Base-by-base conservation (phyloP, 2,888 invertebrate species). In the Atethmia centrago region DNA sequence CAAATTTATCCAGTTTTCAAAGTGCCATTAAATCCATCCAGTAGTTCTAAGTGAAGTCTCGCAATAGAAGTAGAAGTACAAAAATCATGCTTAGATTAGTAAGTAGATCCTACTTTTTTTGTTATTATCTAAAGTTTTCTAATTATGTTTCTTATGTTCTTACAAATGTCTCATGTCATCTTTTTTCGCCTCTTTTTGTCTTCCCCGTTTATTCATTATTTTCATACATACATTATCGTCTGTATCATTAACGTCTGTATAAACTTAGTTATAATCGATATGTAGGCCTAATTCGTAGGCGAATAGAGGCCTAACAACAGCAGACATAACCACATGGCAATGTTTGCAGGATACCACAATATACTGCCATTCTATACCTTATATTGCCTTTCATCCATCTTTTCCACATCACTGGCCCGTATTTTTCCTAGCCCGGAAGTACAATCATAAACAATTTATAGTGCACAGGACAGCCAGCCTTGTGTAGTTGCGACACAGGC, bases 11-110 rank as follows among this genome's bases (percentile, higher is more conserved):
- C 19, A 53, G 28, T 61, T 53, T 58, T 61, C 9, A 77, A 59
- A 71, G 64, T 77, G 77, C 71, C 77, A 77, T 77, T 71, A 55
- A 53, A 61, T 28, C 16, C 45, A 64, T 71, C 14, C 19, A 53
- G 19, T 77, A 71, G 45, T 28, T 77, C 47, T 77, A 58, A 47
- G 51, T 25, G 2, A 36, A 3, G 1, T 25, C 28, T 71, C 28
- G n/a, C 16, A 14, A n/a, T 45, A 49, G 25, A 67, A 1, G 36
- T 10, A 51, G 45, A 51, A 59, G 28, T 51, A 51, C 31, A 49
- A 75, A 74, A 75, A 75, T 25, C 42, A 21, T 68, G 28, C 16
- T 28, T 28, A n/a, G 12, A 16, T 21, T 49, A 45, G 45, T 25
- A 36, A 21, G 19, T 70, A 31, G 7, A 19, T n/a, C 49, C 49